Evolutionary conservation across 2,797 vertebrate genomes (phyloP), one percentile per base, ranked within the genome.

Genomic region (Parambassis ranga): DNA sequence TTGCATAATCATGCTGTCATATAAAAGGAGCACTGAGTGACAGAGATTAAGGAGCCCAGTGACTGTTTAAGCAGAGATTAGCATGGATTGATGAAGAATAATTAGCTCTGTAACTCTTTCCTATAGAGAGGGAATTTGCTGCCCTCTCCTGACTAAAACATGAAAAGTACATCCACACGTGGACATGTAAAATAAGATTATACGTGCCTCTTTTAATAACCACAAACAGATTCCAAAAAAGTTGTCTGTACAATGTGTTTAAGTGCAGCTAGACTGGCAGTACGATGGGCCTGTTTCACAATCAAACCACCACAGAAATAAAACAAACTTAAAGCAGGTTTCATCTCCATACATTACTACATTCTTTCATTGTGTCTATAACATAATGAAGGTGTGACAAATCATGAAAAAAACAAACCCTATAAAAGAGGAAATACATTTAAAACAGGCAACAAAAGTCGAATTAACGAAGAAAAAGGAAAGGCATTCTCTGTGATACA

Each of bases 121-220:
- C n/a, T n/a, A n/a, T n/a, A n/a, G n/a, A 7, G 13, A 63, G 26
- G 67, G 11, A 14, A n/a, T 68, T 26, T 83, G 80, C 82, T 85
- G 84, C 88, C 87, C 79, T 23, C 89, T 86, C 3, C 68, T 88
- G 89, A 31, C 35, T 22, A 60, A 71, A 78, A 8, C 7, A 2
- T 1, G 61, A 38, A 23, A 30, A 14, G 23, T 5, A 57, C 18
- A 24, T 14, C 11, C 26, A 60, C 8, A 22, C 3, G 23, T 0
- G 0, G 62, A 15, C 2, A 36, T n/a, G 0, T 41, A 20, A 9
- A 39, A 22, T 2, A 27, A 11, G 18, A 62, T 47, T 51, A 24
- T 70, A 67, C 7, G 0, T 41, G 32, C 10, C 0, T 42, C 14
- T 68, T 83, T 82, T 78, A 79, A 71, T 82, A 35, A 7, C 13